Base-by-base conservation (phyloP, 35 echinoderm and acorn worm species). In the Acanthaster planci region DNA sequence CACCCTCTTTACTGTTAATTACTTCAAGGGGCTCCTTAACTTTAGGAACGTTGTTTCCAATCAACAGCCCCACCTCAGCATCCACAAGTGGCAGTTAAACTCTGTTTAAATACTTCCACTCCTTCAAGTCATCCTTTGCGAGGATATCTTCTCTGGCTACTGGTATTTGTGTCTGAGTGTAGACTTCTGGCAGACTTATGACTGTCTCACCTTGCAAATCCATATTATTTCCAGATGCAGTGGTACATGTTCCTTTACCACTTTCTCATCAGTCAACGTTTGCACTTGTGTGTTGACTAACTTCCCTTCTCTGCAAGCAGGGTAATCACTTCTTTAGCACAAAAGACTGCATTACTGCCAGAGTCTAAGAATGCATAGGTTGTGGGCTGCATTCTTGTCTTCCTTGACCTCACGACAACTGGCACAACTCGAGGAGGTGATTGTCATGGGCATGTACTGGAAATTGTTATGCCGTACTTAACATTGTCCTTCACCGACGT, bases 1-100 rank as follows among this genome's bases (percentile, higher is more conserved):
- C 76, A 37, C 76, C 81, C 18, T 32, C 32, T 27, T 91, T 34
- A 23, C 92, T 80, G 35, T 83, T 93, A 22, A 84, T 89, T 6
- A 89, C 82, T 57, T 84, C 80, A 5, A 36, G 31, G 23, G 87
- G 80, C 17, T 91, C 86, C 21, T 58, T 82, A 15, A 51, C 90
- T 23, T 31, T 87, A 31, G 90, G 90, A 9, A 89, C 86, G 78
- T 92, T 92, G 50, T 88, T 88, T 21, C 90, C 90, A 34, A 88
- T 92, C 35, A 92, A 51, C 16, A 92, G 67, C 5, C 64, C 90
- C n/a, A 92, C 78, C 44, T 90, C n/a, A 42, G 37, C 86, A 27
- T 90, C 35, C 35, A 79, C 32, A 8, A 29, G 31, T 17, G 91
- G 91, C 12, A 93, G 14, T 1, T 84, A 34, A 54, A 89, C 35